phyloP scores from a whole-genome alignment of 2,113 vertebrate genomes.

The Strix aluco region DNA sequence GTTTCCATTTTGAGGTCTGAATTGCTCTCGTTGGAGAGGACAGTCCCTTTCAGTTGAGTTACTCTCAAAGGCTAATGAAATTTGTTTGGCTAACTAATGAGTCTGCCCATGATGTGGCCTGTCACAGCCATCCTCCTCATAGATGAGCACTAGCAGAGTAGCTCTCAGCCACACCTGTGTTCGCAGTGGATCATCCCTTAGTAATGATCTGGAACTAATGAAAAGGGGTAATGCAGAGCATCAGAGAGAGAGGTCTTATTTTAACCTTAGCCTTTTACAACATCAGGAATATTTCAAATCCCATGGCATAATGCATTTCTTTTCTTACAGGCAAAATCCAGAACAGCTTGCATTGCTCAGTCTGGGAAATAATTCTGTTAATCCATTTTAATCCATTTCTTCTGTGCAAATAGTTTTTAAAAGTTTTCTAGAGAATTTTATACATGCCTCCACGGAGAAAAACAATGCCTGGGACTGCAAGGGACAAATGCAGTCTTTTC shows the following conservation, averaged over 20 bases:
- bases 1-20: background rate
- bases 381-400: background rate
- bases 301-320: background rate
- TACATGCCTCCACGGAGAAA: background rate
- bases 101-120: background rate
- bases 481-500: background rate
- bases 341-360: background rate
- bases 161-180: background rate
- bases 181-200: background rate
- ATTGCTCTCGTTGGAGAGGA: background rate
- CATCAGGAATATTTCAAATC: background rate
- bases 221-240: background rate
- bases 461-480: background rate
- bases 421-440: background rate
- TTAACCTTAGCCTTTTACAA: background rate
- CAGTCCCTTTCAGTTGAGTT: background rate
- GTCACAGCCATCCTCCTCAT: rapidly evolving
- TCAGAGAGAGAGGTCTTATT: background rate
- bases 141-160: background rate
- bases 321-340: background rate
- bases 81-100: background rate
- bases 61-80: background rate
- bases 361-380: background rate
- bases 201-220: background rate
- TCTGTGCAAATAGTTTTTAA: background rate